These are phyloP conservation scores for Hydractinia symbiolongicarpus DNA, from an alignment of 30 jellyfish, hydroid and myxozoan genomes.

Conservation along the genomic window DNA sequence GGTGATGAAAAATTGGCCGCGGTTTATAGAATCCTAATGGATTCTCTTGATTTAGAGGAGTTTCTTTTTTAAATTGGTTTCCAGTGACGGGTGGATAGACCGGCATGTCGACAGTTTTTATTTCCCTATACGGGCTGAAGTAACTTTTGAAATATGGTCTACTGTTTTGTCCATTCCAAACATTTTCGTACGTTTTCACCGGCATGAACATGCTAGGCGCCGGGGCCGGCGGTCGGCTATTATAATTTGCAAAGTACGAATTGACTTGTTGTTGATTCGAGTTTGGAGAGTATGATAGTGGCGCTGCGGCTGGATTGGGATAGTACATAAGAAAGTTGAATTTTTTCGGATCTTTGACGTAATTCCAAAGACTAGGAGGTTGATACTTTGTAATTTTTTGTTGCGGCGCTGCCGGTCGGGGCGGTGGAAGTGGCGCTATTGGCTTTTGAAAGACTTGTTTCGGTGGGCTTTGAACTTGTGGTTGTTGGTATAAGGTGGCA, in stretches of 20 bases:
- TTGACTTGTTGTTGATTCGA: no score
- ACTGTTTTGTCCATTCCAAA: background rate
- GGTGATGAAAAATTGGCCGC: slow-evolving; percentile 21
- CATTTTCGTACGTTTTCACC: no score
- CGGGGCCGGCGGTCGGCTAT: no score
- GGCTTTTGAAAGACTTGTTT: background rate
- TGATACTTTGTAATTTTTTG: background rate
- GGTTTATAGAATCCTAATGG: slow-evolving; percentile 23
- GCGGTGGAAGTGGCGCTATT: background rate
- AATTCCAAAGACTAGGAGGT: slow-evolving; percentile 4
- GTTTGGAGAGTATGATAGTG: no score
- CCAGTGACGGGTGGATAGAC: background rate
- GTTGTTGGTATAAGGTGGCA: background rate
- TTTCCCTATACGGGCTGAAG: background rate
- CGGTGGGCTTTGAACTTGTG: background rate
- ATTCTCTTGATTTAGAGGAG: background rate
- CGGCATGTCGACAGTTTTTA: slow-evolving; percentile 4
- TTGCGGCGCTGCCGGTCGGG: background rate
- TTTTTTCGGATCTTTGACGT: background rate
- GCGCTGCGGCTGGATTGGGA: no score
- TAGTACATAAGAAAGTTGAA: background rate
- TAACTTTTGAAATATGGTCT: background rate
- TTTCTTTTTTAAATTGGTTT: background rate
- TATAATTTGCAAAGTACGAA: no score
- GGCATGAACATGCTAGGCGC: no score